A percentile compares a stretch with the other conserved stretches of the same genome.
phyloP scores from a whole-genome alignment of 2,797 vertebrate species.

The Eleutherodactylus coqui region DNA sequence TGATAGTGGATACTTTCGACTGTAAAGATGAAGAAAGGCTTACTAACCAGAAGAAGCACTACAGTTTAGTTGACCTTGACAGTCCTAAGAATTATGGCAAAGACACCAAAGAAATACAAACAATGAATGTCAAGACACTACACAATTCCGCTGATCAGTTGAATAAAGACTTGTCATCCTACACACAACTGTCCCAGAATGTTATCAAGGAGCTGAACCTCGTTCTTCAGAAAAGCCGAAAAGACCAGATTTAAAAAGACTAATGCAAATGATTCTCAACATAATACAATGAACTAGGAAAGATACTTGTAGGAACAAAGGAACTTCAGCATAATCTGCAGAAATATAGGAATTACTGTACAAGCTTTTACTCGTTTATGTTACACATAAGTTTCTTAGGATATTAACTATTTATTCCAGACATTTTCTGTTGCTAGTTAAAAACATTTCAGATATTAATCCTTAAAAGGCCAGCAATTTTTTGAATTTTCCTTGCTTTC shows the following conservation, averaged over 20 bases:
- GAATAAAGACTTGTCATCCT: slow-evolving; percentile 42
- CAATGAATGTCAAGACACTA: slow-evolving; percentile 21
- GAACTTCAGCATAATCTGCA: neutral
- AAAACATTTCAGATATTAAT: neutral
- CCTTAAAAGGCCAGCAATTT: too few species aligned
- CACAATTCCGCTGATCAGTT: slow-evolving; percentile 8
- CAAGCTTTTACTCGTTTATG: neutral
- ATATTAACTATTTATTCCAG: neutral
- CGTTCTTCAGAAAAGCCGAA: slow-evolving; percentile 50
- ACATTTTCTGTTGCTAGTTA: neutral
- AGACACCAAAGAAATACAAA: slow-evolving; percentile 28
- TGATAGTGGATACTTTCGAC: slow-evolving; percentile 42
- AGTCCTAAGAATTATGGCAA: slow-evolving; percentile 43
- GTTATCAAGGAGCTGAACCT: slow-evolving; percentile 58
- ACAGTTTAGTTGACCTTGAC: slow-evolving; percentile 55
- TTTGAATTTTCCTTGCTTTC: too few species aligned
- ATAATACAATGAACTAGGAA: neutral
- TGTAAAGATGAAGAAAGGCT: slow-evolving; percentile 44
- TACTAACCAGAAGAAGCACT: slow-evolving; percentile 53
- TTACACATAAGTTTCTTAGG: neutral
- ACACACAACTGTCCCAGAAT: slow-evolving; percentile 44
- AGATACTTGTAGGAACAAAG: neutral
- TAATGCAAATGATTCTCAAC: neutral
- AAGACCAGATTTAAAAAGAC: slow-evolving; percentile 26
- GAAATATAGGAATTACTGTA: neutral